Evolutionary conservation across 2,797 vertebrate species (phyloP), one percentile per base, ranked within the genome.

Genomic region (Rhinatrema bivittatum): DNA sequence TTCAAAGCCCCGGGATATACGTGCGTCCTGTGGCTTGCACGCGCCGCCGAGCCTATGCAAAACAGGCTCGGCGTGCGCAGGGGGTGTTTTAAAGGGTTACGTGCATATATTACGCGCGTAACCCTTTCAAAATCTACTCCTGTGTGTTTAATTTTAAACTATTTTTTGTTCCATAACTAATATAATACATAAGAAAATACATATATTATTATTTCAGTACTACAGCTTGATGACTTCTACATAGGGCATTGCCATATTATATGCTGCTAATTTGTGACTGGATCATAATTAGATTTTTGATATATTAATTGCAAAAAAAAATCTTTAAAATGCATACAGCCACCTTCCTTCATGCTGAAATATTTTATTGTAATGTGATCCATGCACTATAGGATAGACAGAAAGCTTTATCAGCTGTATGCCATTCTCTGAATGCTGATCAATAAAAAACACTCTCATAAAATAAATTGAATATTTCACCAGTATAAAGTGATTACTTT

Each of bases 381-480:
- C 7, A 34, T 2, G 8, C 5, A 7, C 21, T 3, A 6, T 17
- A 43, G 34, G 33, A 47, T 41, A 26, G 36, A 62, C 20, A 38
- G 30, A 39, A 15, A 37, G 14, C 20, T 65, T 65, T 60, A 43
- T 51, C 51, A 50, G 5, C 43, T 60, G 26, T 40, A 28, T 54
- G 32, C n/a, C 27, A 32, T 45, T 57, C 38, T 56, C 43, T 42
- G 39, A 32, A 31, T 25, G 9, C 5, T 40, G 65, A 62, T 62
- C 31, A 52, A 66, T 65, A 33, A 65, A 60, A 65, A 39, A n/a
- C 46, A 53, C 60, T 62, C 32, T 64, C 44, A 41, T 62, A 63
- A 73, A 42, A 38, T 48, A 69, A 55, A 61, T 39, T 25, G 29
- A 60, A 51, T 63, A 65, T 61, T 72, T 69, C 32, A 54, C 28